Base-by-base conservation (phyloP, 2,888 invertebrate species). In the Callosobruchus maculatus region DNA sequence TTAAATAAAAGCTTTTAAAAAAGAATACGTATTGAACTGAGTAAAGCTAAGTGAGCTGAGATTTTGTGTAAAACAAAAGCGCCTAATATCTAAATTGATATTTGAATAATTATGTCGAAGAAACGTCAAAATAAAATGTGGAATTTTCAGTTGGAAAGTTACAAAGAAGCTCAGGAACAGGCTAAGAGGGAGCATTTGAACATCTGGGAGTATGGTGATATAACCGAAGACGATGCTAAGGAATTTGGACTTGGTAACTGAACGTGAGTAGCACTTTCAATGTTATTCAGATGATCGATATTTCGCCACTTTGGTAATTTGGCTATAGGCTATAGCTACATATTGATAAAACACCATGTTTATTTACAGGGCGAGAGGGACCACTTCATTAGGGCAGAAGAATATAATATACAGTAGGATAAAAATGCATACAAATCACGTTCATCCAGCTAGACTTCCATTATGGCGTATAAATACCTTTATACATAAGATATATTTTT, bases 121-220 rank as follows among this genome's bases (percentile, higher is more conserved):
- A n/a, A n/a, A n/a, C n/a, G n/a, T n/a, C n/a, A n/a, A n/a, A n/a
- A n/a, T n/a, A n/a, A n/a, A n/a, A n/a, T n/a, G n/a, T n/a, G n/a
- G n/a, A n/a, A 68, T 77, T 81, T 88, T 71, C 83, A 93, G 91
- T 85, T 94, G 76, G 89, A 90, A 68, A 95, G 96, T 83, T 98
- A 98, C 88, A 91, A 91, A 84, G 92, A 91, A 74, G 96, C 97
- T 70, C 95, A 98, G 87, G 93, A 95, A 78, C 90, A 91, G 79
- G 98, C 98, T 22, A 94, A 95, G 88, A 92, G 92, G 83, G 91
- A 93, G 81, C 96, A 97, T 86, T 90, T 93, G 82, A 95, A 95
- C 87, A 93, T 99, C 83, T 99, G 99, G 99, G 94, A 95, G 85
- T 99, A 99, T 86, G 99, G 99, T n/a, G 99, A 99, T 88, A 97